Percentiles rank a stretch among this genome's conserved stretches.
Evolutionary conservation across 1,140 invertebrate genomes (phyloP).

Genomic region (Ditylenchus dipsaci): DNA sequence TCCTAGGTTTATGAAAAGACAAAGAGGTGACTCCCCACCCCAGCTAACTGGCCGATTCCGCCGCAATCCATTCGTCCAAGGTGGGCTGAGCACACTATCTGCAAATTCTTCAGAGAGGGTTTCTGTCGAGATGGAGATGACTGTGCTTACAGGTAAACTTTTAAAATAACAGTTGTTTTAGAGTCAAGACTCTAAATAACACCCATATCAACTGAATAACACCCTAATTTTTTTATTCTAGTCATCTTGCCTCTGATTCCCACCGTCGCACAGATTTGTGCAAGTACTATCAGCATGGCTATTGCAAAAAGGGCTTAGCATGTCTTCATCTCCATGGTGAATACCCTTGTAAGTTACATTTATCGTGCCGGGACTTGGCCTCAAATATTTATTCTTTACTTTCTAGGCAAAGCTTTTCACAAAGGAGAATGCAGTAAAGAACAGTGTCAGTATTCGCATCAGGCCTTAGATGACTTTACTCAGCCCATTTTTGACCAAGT

Average conservation of each 20-base stretch:
- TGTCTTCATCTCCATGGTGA: conserved; percentile 56
- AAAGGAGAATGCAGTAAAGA: conserved; percentile 53
- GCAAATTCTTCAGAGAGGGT: conserved; percentile 58
- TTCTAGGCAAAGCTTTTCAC: conserved; percentile 43
- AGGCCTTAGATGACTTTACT: conserved; percentile 51
- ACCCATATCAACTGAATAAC: no score
- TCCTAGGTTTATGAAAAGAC: conserved; percentile 15
- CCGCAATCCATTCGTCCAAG: background rate
- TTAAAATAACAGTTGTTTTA: no score
- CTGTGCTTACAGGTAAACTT: conserved; percentile 50
- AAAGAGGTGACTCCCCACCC: background rate
- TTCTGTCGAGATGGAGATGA: conserved; percentile 55
- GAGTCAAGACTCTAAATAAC: no score
- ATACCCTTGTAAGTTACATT: conserved; percentile 41
- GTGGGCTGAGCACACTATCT: conserved; percentile 49
- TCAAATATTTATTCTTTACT: background rate
- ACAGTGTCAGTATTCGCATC: conserved; percentile 52
- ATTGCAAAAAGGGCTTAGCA: conserved; percentile 50
- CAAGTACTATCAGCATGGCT: conserved; percentile 52
- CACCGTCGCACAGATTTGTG: conserved; percentile 49
- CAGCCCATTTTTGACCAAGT: conserved; percentile 52
- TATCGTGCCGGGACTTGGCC: background rate
- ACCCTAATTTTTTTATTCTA: no score
- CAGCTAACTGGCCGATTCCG: background rate
- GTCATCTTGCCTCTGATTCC: conserved; percentile 51